Percentiles rank a stretch among this genome's conserved stretches.
These are phyloP conservation scores for Agrilus mali DNA, from an alignment of 2,888 invertebrate species.

Conservation along the genomic window DNA sequence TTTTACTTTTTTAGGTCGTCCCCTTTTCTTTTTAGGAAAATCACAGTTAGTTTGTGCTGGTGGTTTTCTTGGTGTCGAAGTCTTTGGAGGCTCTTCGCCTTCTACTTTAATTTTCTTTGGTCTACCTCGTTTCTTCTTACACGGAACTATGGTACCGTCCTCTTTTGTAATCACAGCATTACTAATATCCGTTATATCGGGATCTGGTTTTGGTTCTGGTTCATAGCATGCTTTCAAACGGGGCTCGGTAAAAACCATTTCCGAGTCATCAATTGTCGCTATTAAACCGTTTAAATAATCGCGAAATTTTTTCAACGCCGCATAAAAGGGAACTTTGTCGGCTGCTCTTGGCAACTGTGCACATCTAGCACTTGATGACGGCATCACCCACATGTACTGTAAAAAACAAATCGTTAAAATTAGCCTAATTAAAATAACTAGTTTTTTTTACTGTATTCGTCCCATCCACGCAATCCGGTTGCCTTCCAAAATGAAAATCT, in stretches of 20 bases:
- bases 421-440: background rate
- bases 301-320: constrained; percentile 87
- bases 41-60: constrained; percentile 36
- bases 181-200: constrained; percentile 36
- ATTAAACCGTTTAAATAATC: constrained; percentile 85
- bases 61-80: constrained; percentile 39
- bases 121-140: constrained; percentile 81
- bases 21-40: constrained; percentile 76
- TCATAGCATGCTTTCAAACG: constrained; percentile 52
- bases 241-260: constrained; percentile 72
- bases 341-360: constrained; percentile 94
- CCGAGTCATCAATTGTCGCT: constrained; percentile 72
- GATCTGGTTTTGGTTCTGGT: constrained; percentile 38
- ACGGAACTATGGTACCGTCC: constrained; percentile 53
- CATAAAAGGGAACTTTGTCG: constrained; percentile 96
- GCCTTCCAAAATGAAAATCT: constrained; percentile 92
- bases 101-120: constrained; percentile 73
- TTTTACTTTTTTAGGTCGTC: constrained; percentile 76
- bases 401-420: constrained; percentile 20
- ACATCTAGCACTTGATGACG: constrained; percentile 93
- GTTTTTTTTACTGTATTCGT: constrained; percentile 76
- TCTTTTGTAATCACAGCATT: constrained; percentile 41
- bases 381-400: constrained; percentile 98
- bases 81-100: constrained; percentile 47
- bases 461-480: constrained; percentile 85